Evolutionary conservation across 1,140 invertebrate genomes (phyloP), one percentile per base, ranked within the genome.

Genomic region (Drosophila biarmipes): DNA sequence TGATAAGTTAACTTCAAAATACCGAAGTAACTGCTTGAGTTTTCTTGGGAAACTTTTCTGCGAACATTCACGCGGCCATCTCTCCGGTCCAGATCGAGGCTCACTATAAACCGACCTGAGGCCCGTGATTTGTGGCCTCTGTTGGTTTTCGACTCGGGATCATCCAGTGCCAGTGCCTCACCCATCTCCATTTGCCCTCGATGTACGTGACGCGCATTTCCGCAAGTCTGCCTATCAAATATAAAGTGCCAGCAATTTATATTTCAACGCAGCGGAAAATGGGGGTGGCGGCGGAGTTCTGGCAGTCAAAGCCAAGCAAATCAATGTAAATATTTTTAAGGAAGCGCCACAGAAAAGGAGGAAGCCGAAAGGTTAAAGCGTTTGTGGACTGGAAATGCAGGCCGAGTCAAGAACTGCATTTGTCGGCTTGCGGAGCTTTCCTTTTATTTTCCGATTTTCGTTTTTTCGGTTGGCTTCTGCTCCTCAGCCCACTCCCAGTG

Each of bases 231-330:
- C 74, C 81, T 85, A 86, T 86, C 81, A 86, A 87, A 87, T 75
- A 66, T 78, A 86, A 86, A 86, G 81, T 86, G 81, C 78, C 74
- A 72, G 81, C 81, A 86, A 87, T 86, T 86, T 86, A 86, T 87
- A 86, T 64, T 85, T 85, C 62, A 86, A 77, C 78, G 63, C 58
- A 52, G 54, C 27, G 53, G 40, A 45, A 21, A 46, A 46, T 35
- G 67, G 66, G 15, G 63, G 48, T 38, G 40, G 34, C 27, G 38
- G n/a, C 7, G 45, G 53, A 48, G 55, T 52, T 64, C 19, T 42
- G 63, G 38, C 38, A 42, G 31, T 52, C 52, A 76, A 66, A 58
- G 72, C 72, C 54, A 38, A 57, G 40, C 66, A 86, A 87, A 86
- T 86, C 81, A 86, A 86, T 87, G 82, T 86, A 87, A 86, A 86